Evolutionary conservation across 2,113 vertebrate genomes (phyloP).

Genomic region (Pluvianellus socialis): DNA sequence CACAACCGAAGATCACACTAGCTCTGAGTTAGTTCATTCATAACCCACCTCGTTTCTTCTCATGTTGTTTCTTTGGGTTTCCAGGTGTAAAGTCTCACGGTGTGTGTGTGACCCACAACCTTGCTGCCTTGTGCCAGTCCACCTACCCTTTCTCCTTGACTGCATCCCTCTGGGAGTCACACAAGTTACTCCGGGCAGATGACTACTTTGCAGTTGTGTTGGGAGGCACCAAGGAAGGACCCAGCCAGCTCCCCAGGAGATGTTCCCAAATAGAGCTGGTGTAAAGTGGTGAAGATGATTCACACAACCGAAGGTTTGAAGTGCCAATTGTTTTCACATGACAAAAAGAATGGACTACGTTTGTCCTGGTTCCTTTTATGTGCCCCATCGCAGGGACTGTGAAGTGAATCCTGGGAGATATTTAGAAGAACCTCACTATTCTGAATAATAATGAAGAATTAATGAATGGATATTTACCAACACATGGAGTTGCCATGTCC

Average conservation of each 20-base stretch:
- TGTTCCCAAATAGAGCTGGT: neutral
- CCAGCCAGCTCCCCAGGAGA: neutral
- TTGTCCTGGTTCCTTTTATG: neutral
- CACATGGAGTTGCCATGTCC: neutral
- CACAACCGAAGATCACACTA: neutral
- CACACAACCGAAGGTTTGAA: neutral
- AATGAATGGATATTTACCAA: neutral
- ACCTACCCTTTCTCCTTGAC: neutral
- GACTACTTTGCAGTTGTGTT: neutral
- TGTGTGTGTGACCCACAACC: neutral
- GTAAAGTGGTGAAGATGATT: neutral
- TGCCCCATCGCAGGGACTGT: neutral
- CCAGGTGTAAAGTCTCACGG: neutral
- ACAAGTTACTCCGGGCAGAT: rapidly evolving
- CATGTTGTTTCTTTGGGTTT: neutral
- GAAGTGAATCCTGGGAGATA: neutral
- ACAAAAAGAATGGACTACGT: neutral
- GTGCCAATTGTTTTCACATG: neutral
- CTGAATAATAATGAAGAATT: neutral
- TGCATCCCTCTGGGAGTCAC: neutral
- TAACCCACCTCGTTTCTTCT: neutral
- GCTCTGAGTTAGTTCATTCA: neutral
- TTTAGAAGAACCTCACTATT: neutral
- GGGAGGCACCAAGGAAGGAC: neutral
- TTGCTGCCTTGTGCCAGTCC: neutral